Evolutionary conservation across 2,797 vertebrate genomes (phyloP).

Genomic region (Hydrolagus colliei): DNA sequence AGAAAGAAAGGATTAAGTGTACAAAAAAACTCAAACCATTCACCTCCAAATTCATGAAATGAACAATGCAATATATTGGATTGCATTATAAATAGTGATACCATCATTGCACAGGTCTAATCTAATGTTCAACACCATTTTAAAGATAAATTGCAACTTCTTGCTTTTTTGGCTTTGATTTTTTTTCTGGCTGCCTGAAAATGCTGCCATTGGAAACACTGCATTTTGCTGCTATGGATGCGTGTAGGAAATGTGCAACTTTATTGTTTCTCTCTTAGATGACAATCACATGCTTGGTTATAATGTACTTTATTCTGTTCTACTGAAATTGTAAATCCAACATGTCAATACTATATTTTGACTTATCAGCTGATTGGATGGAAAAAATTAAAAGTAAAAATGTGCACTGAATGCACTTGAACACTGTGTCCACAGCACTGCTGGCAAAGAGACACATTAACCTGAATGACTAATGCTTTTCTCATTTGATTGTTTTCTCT

Average conservation of each 20-base stretch:
- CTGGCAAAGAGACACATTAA: slow-evolving; percentile 44
- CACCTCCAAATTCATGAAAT: background rate
- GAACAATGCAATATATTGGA: background rate
- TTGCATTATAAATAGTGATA: slow-evolving; percentile 1
- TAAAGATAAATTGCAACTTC: slow-evolving; percentile 12
- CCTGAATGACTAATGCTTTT: slow-evolving; percentile 34
- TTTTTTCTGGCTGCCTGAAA: slow-evolving; percentile 25
- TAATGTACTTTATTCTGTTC: background rate
- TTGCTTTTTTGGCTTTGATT: background rate
- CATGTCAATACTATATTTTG: slow-evolving; percentile 34
- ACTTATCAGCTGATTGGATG: slow-evolving; percentile 23
- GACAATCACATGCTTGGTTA: background rate
- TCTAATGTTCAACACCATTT: background rate
- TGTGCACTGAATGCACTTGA: slow-evolving; percentile 35
- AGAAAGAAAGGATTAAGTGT: background rate
- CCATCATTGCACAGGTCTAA: slow-evolving; percentile 4
- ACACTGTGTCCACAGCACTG: slow-evolving; percentile 33
- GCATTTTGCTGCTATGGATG: slow-evolving; percentile 21
- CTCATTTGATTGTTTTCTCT: slow-evolving; percentile 34
- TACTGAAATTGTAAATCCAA: slow-evolving; percentile 18
- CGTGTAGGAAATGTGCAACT: background rate
- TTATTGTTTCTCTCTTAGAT: slow-evolving; percentile 16
- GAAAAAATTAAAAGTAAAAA: slow-evolving; percentile 14
- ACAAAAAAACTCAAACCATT: background rate
- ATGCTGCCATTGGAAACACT: background rate